Conservation (phyloP, 2,113 vertebrate genomes). For the Platanista minor region DNA sequence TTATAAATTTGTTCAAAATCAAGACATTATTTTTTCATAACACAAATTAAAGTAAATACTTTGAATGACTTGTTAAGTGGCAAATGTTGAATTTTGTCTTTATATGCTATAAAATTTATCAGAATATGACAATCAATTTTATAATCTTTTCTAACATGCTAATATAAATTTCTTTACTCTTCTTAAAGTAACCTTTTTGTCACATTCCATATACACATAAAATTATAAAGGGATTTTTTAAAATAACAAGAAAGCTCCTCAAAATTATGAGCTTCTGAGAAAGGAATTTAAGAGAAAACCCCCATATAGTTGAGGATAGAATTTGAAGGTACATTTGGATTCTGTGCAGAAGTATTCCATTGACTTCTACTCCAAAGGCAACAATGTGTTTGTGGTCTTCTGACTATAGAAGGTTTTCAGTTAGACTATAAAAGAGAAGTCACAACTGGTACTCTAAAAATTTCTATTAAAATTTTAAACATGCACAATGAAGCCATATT, state of each 20-base stretch:
- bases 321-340: constrained; percentile 5
- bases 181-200: constrained; percentile 9
- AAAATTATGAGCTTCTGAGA: not conserved
- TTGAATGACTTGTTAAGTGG: not conserved
- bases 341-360: not conserved
- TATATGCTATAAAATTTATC: not conserved
- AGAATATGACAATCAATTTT: constrained; percentile 5
- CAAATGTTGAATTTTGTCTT: not conserved
- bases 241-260: not conserved
- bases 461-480: constrained; percentile 58
- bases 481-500: constrained; percentile 51
- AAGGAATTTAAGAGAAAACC: constrained; percentile 16
- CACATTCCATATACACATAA: not conserved
- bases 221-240: not conserved
- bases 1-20: not conserved
- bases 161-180: not conserved
- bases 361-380: constrained; percentile 38
- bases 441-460: constrained; percentile 44
- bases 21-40: not conserved
- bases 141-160: not conserved
- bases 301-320: not conserved
- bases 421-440: constrained; percentile 56
- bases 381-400: constrained; percentile 33
- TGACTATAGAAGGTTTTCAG: constrained; percentile 44
- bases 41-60: not conserved